These are phyloP conservation scores for Phenganax stokvisi DNA, from an alignment of 92 coral and sea anemone genomes.

Conservation along the genomic window DNA sequence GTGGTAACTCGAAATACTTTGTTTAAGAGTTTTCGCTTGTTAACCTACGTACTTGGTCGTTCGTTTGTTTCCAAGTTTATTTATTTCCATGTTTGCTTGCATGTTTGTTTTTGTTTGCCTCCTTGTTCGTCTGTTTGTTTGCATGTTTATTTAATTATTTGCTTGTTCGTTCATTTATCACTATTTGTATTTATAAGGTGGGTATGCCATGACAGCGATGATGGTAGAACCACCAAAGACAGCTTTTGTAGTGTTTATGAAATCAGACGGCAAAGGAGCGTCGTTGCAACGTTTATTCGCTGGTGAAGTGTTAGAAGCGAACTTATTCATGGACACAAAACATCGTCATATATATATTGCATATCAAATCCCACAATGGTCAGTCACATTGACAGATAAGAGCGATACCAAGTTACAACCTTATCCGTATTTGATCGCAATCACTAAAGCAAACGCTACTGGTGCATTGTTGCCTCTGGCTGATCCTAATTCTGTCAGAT, in stretches of 20 bases:
- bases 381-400: conserved; percentile 38
- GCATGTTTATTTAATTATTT: not conserved
- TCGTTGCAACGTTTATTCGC: conserved; percentile 45
- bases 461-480: conserved; percentile 67
- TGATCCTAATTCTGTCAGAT: conserved; percentile 43
- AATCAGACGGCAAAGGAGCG: conserved; percentile 35
- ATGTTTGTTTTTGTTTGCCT: not conserved
- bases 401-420: conserved; percentile 17
- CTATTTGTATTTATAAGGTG: conserved; percentile 51
- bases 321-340: conserved; percentile 73
- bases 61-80: too few species aligned
- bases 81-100: too few species aligned
- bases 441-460: conserved; percentile 65
- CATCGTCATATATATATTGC: conserved; percentile 66
- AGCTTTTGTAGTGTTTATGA: conserved; percentile 51
- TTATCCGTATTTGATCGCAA: conserved; percentile 49
- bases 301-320: conserved; percentile 66
- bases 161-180: not conserved
- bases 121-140: not conserved
- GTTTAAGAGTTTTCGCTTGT: not conserved
- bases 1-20: conserved; percentile 52
- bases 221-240: conserved; percentile 44
- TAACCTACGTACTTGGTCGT: not conserved
- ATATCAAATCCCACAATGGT: conserved; percentile 58
- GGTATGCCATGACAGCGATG: conserved; percentile 64